These are phyloP conservation scores for Pocillopora grandis DNA, from an alignment of 92 coral and sea anemone genomes.

Conservation along the genomic window DNA sequence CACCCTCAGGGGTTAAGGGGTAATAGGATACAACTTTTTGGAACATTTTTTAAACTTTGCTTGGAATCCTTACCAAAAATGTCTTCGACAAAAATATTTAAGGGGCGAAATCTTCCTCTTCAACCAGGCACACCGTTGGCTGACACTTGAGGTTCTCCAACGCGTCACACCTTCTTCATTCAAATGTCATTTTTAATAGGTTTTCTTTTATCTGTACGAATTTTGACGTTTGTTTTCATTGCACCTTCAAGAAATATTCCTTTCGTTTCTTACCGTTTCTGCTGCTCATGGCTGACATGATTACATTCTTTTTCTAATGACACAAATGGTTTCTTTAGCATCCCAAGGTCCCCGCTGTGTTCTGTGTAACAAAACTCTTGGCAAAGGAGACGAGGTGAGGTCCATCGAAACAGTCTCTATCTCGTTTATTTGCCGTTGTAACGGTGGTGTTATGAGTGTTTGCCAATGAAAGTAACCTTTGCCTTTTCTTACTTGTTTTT, in stretches of 20 bases:
- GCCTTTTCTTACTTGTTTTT: background rate
- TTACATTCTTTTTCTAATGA: background rate
- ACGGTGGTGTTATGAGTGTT: background rate
- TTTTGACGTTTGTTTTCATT: too few relatives aligned
- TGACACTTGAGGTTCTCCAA: too few relatives aligned
- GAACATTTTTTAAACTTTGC: too few relatives aligned
- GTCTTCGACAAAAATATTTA: too few relatives aligned
- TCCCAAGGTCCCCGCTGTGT: constrained; percentile 59
- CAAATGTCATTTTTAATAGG: too few relatives aligned
- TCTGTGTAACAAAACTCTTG: constrained; percentile 66
- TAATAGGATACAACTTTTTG: too few relatives aligned
- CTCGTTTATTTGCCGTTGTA: background rate
- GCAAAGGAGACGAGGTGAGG: constrained; percentile 73
- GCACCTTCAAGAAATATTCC: background rate
- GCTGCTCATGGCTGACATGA: background rate
- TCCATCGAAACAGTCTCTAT: background rate
- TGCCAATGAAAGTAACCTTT: background rate
- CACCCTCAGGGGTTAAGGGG: too few relatives aligned
- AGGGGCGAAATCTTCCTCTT: background rate
- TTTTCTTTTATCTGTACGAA: too few relatives aligned
- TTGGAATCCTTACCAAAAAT: too few relatives aligned
- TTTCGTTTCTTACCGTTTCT: background rate
- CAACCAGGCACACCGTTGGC: background rate
- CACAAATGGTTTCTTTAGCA: background rate
- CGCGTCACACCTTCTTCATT: too few relatives aligned